These are phyloP conservation scores for Papilio xuthus DNA, from an alignment of 1,140 invertebrate species.

Conservation along the genomic window DNA sequence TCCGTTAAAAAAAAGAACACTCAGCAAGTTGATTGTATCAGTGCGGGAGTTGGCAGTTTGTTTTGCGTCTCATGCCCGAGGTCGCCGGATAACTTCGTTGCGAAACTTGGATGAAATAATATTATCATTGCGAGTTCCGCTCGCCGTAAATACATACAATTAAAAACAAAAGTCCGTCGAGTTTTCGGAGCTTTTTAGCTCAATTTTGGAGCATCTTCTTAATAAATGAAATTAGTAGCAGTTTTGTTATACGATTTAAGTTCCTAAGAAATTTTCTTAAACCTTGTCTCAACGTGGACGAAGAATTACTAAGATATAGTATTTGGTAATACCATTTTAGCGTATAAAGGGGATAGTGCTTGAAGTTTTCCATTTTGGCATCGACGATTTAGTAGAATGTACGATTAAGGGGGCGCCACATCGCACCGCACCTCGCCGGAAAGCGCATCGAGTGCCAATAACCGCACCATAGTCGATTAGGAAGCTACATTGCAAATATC, in stretches of 20 bases:
- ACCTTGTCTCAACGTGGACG: not conserved
- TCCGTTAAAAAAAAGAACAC: conserved; percentile 24
- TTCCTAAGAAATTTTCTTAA: not conserved
- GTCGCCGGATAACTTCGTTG: conserved; percentile 25
- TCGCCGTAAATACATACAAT: conserved; percentile 39
- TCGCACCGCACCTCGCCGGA: not conserved
- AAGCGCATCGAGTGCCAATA: conserved; percentile 8
- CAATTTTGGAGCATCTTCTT: conserved; percentile 17
- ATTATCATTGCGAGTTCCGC: conserved; percentile 37
- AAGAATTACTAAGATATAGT: not conserved
- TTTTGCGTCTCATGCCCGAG: conserved; percentile 32
- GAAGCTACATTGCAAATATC: conserved; percentile 50
- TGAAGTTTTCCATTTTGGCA: not conserved
- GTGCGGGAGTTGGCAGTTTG: conserved; percentile 36
- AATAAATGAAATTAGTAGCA: conserved; percentile 36
- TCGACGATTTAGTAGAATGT: not conserved
- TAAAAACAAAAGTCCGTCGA: conserved; percentile 36
- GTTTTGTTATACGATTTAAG: conserved; percentile 11
- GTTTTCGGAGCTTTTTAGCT: conserved; percentile 30
- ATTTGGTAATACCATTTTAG: not conserved
- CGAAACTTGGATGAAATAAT: conserved; percentile 38
- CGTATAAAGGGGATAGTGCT: not conserved
- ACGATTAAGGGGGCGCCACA: not conserved
- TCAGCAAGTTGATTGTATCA: conserved; percentile 30
- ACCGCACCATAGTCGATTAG: conserved; percentile 43